A percentile compares a stretch with the other conserved stretches of the same genome.
Conservation (phyloP, 2,888 invertebrate genomes). For the Drosophila maculinotata region DNA sequence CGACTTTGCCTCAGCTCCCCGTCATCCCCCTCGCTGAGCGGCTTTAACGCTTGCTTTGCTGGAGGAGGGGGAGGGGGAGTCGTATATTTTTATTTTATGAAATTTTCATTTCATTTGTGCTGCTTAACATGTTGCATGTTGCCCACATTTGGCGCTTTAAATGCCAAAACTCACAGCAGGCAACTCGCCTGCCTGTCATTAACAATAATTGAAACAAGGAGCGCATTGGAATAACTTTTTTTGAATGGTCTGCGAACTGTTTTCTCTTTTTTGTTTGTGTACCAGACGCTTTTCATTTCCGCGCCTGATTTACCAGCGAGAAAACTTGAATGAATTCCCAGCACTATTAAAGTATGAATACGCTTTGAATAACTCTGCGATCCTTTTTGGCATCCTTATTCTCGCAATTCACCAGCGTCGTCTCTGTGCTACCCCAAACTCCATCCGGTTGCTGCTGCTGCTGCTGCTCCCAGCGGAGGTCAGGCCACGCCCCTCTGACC, state of each 20-base stretch:
- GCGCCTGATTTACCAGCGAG: conserved; percentile 58
- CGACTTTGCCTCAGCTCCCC: conserved; percentile 14
- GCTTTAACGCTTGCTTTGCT: conserved; percentile 13
- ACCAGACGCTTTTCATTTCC: conserved; percentile 43
- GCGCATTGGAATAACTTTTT: no score
- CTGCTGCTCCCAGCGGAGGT: conserved; percentile 39
- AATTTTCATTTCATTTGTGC: conserved; percentile 76
- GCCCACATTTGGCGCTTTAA: conserved; percentile 29
- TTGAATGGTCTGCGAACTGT: no score
- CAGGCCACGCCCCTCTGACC: conserved; percentile 16
- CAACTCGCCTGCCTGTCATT: conserved; percentile 48
- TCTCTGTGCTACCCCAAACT: conserved; percentile 7
- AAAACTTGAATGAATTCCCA: conserved; percentile 45
- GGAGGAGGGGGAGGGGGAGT: conserved; percentile 22
- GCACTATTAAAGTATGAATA: conserved; percentile 66
- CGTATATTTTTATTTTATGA: conserved; percentile 75
- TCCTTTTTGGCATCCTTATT: conserved; percentile 33
- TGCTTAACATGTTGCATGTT: conserved; percentile 72
- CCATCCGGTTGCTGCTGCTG: conserved; percentile 14
- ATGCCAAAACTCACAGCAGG: conserved; percentile 24
- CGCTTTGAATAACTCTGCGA: conserved; percentile 49
- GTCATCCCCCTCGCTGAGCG: neutral
- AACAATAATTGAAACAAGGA: conserved; percentile 67
- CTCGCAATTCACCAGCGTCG: conserved; percentile 3
- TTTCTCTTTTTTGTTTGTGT: conserved; percentile 15